phyloP scores from a whole-genome alignment of 2,797 vertebrate genomes.

The Acropternis orthonyx region DNA sequence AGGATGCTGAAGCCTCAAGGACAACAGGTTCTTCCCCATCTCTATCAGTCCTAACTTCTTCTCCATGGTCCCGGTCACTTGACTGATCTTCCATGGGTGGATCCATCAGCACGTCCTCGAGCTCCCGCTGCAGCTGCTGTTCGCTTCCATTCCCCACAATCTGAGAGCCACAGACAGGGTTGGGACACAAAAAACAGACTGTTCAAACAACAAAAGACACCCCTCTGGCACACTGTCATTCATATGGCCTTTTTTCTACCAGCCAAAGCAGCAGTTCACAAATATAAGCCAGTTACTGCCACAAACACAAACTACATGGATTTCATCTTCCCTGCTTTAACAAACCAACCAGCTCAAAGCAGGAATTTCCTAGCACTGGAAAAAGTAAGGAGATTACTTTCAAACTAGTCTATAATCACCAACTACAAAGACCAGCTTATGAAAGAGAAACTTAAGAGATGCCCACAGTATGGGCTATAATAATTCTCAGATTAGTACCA shows the following conservation, averaged over 20 bases:
- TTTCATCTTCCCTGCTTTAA: neutral
- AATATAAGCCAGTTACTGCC: constrained; percentile 7
- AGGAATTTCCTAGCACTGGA: neutral
- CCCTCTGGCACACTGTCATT: neutral
- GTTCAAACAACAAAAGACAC: neutral
- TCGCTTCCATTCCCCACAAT: constrained; percentile 99
- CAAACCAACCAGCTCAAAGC: neutral
- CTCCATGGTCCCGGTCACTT: constrained; percentile 72
- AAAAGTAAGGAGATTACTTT: neutral
- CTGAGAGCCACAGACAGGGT: constrained; percentile 75
- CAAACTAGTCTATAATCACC: neutral
- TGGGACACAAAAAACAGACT: constrained; percentile 28
- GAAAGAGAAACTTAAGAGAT: neutral
- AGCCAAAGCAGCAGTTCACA: constrained; percentile 22
- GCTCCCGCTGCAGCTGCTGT: constrained; percentile 92
- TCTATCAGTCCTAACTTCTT: constrained; percentile 73
- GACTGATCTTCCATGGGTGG: constrained; percentile 84
- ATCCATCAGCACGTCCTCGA: constrained; percentile 98
- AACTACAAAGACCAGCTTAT: neutral
- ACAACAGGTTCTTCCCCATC: constrained; percentile 75
- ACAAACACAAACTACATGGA: neutral
- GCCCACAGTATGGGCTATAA: neutral
- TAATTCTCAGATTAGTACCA: neutral
- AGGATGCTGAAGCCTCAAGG: constrained; percentile 77
- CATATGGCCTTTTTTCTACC: neutral